These are phyloP conservation scores for Leptobrachium leishanense DNA, from an alignment of 2,113 vertebrate genomes.

Conservation along the genomic window DNA sequence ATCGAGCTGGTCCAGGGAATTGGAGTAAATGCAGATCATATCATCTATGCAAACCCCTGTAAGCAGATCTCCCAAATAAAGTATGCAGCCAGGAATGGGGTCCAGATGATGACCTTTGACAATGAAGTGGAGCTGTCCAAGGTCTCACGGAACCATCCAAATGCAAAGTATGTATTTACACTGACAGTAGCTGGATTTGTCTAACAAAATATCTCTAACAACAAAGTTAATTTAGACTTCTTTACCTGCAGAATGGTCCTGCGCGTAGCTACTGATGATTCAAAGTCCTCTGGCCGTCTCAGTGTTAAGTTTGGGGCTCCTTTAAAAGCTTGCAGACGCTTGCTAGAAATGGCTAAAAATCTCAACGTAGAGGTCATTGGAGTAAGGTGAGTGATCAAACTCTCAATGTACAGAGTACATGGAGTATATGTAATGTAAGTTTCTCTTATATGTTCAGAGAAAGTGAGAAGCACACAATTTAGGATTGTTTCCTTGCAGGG, in stretches of 20 bases:
- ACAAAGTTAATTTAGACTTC: background rate
- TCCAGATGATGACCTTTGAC: conserved; percentile 73
- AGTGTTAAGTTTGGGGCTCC: conserved; percentile 64
- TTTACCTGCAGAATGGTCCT: conserved; percentile 67
- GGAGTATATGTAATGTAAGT: too few relatives aligned
- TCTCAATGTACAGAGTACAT: background rate
- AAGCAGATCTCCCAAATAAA: conserved; percentile 73
- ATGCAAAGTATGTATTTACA: conserved; percentile 61
- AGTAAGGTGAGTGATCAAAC: conserved; percentile 61
- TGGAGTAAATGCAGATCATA: conserved; percentile 64
- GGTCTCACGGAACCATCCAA: conserved; percentile 67
- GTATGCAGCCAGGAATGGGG: conserved; percentile 61
- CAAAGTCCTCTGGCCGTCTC: conserved; percentile 51
- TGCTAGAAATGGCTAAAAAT: conserved; percentile 69
- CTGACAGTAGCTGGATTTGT: background rate
- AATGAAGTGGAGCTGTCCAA: conserved; percentile 74
- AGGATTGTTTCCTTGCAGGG: too few relatives aligned
- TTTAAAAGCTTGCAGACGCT: conserved; percentile 62
- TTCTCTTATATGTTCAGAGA: too few relatives aligned
- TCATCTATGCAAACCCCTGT: conserved; percentile 74
- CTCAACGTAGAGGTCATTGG: conserved; percentile 69
- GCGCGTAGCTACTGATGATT: conserved; percentile 60
- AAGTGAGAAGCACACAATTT: too few relatives aligned
- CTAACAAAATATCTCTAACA: background rate
- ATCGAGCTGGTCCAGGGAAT: conserved; percentile 59